phyloP scores from a whole-genome alignment of 2,797 vertebrate genomes.

The Oceanodroma leucorhoa region DNA sequence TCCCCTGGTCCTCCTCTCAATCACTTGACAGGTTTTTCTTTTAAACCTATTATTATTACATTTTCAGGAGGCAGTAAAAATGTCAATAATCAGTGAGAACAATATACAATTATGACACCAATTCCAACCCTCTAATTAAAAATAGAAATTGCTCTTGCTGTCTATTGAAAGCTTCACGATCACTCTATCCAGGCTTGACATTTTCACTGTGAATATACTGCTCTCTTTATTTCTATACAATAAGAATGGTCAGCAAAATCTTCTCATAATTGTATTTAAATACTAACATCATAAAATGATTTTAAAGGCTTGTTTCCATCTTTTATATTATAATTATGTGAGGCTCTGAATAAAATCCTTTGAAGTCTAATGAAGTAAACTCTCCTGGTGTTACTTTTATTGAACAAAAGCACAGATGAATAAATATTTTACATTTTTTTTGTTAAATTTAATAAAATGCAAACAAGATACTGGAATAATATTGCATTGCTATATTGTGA shows the following conservation, averaged over 20 bases:
- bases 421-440: not conserved
- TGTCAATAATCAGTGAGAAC: not conserved
- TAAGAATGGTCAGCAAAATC: not conserved
- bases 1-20: not conserved
- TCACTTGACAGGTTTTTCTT: not conserved
- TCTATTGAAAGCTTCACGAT: not conserved
- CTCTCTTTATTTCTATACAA: not conserved
- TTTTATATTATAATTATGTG: not conserved
- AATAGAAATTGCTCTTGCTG: not conserved
- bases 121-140: not conserved
- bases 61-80: constrained; percentile 2
- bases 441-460: not conserved
- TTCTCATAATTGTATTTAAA: not conserved
- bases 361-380: not conserved
- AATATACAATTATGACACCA: not conserved
- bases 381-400: not conserved
- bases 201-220: not conserved
- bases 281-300: not conserved
- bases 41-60: not conserved
- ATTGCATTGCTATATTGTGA: not conserved
- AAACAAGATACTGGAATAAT: not conserved
- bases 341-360: not conserved
- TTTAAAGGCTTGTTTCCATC: not conserved
- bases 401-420: not conserved
- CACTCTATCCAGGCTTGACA: not conserved